Percentiles rank a stretch among this genome's conserved stretches.
phyloP scores from a whole-genome alignment of 2,888 invertebrate species.

The Brachyopa scutellaris region DNA sequence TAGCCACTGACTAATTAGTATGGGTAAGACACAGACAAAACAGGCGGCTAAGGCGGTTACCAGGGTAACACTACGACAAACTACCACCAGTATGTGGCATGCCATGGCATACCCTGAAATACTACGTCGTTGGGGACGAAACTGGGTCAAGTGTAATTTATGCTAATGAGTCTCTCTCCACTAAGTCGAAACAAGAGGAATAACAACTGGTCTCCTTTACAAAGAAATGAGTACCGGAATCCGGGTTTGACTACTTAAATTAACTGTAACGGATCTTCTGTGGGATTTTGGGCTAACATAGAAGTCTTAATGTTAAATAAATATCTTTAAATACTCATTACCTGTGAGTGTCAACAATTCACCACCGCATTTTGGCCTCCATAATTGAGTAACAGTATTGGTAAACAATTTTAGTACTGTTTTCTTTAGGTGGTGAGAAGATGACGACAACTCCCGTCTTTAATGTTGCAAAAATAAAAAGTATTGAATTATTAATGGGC shows the following conservation, averaged over 20 bases:
- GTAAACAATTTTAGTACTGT: constrained; percentile 25
- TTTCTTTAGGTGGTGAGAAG: not conserved
- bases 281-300: constrained; percentile 1
- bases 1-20: constrained; percentile 50
- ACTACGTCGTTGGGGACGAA: constrained; percentile 20
- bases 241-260: constrained; percentile 51
- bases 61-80: constrained; percentile 12
- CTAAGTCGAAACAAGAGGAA: constrained; percentile 17
- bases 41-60: constrained; percentile 21
- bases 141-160: constrained; percentile 70
- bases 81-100: constrained; percentile 18
- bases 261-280: constrained; percentile 36
- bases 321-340: constrained; percentile 50
- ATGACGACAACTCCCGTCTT: not conserved
- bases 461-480: constrained; percentile 18
- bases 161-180: constrained; percentile 65
- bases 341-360: constrained; percentile 15
- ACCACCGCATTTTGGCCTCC: not conserved
- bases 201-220: constrained; percentile 8
- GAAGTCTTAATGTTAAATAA: constrained; percentile 11
- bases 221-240: constrained; percentile 44
- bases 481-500: constrained; percentile 49
- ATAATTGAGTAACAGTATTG: constrained; percentile 27
- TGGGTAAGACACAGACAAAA: constrained; percentile 60
- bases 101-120: constrained; percentile 24